Evolutionary conservation across 2,113 vertebrate genomes (phyloP), one percentile per base, ranked within the genome.

Genomic region (Microtus montanus): DNA sequence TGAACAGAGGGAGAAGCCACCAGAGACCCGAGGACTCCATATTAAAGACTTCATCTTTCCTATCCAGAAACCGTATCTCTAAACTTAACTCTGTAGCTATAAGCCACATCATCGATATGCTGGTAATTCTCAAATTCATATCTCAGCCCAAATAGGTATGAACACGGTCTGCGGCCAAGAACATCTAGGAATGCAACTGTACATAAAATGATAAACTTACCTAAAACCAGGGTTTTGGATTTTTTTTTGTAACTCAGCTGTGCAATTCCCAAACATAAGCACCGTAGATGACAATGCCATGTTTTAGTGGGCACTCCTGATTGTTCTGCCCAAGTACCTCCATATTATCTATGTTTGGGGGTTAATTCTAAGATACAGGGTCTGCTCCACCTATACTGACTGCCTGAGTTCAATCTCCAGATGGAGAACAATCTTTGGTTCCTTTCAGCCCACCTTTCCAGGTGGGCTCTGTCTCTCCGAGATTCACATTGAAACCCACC

Each of bases 301-400:
- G 1, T 47, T 33, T 22, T 41, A 68, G 61, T 33, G 63, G 28
- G 14, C 11, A 19, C 38, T 44, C 64, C 38, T 71, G n/a, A 35
- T 9, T 54, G 35, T 70, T 86, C 64, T 52, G 58, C 52, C 44
- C 47, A 89, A 44, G 26, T 44, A 44, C 7, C 12, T 93, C 61
- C 10, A 47, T 85, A 66, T 49, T 66, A 89, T n/a, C 61, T 83
- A 38, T 33, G 52, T n/a, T 38, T 71, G 61, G 68, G 38, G 26
- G 58, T 52, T 47, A 89, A 82, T 68, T 58, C 24, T 89, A 38
- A 94, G 71, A 89, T 19, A 78, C 68, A 86, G 79, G 90, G 71
- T 61, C 52, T 2, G 3, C 28, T 11, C 85, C 90, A 22, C 49
- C 49, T 86, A 75, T 1, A 83, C 26, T 15, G 24, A 68, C 26